phyloP scores from a whole-genome alignment of 2,888 invertebrate genomes.

The Stegophylla sp. region DNA sequence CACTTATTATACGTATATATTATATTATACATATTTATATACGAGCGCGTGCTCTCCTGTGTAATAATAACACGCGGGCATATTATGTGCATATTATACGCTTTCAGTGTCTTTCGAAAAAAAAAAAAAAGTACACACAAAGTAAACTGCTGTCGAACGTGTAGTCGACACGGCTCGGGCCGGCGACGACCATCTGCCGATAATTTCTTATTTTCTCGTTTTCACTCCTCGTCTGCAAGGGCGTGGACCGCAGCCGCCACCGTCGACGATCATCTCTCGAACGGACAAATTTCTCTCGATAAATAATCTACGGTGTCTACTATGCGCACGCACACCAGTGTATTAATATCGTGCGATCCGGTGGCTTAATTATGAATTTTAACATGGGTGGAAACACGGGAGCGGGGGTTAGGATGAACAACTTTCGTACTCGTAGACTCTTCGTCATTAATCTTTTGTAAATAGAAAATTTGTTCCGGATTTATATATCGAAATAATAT shows the following conservation, averaged over 20 bases:
- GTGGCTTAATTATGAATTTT: no score
- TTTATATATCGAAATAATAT: no score
- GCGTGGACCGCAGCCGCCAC: constrained; percentile 23
- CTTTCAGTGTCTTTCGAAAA: constrained; percentile 35
- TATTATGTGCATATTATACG: not conserved
- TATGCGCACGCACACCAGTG: no score
- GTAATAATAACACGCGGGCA: not conserved
- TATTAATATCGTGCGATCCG: no score
- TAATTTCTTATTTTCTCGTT: constrained; percentile 38
- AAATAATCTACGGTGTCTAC: not conserved
- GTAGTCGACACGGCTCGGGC: constrained; percentile 17
- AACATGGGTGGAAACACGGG: no score
- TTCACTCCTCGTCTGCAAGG: not conserved
- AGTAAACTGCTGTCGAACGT: constrained; percentile 50
- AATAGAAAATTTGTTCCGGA: no score
- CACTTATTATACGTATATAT: no score
- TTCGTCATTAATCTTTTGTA: no score
- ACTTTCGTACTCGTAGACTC: no score
- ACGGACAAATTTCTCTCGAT: constrained; percentile 5
- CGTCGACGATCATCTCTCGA: constrained; percentile 6
- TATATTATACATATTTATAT: no score
- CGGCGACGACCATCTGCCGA: constrained; percentile 51
- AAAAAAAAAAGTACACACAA: constrained; percentile 48
- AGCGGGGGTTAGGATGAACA: no score
- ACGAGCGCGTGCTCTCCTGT: no score